Percentiles rank a stretch among this genome's conserved stretches.
Conservation (phyloP, 92 coral and sea anemone species). For the Meandrina meandrites region DNA sequence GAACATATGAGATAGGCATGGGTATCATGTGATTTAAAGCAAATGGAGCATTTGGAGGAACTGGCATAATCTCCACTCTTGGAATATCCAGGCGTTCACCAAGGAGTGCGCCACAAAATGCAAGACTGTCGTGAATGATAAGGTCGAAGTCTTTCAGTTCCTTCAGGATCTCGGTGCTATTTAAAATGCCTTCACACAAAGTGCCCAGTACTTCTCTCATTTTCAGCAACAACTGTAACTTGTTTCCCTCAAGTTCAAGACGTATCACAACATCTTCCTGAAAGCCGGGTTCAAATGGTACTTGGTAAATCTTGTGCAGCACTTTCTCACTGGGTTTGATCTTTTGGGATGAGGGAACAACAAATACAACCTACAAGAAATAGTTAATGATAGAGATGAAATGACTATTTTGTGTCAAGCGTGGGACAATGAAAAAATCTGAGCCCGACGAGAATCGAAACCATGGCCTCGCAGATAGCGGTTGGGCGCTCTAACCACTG, state of each 20-base stretch:
- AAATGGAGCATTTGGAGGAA: slow-evolving; percentile 9
- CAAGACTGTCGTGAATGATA: slow-evolving; percentile 37
- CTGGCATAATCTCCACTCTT: slow-evolving; percentile 43
- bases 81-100: slow-evolving; percentile 46
- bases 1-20: slow-evolving; percentile 52
- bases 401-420: no score
- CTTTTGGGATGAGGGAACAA: slow-evolving; percentile 41
- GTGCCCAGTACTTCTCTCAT: neutral
- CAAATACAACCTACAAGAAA: slow-evolving; percentile 42
- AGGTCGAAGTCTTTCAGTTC: slow-evolving; percentile 41
- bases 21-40: neutral
- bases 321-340: slow-evolving; percentile 34
- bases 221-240: neutral
- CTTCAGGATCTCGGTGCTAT: slow-evolving; percentile 34
- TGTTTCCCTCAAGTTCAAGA: neutral
- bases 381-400: no score
- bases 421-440: no score
- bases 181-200: slow-evolving; percentile 39
- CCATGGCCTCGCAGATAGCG: no score
- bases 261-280: neutral
- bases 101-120: slow-evolving; percentile 30
- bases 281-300: slow-evolving; percentile 33
- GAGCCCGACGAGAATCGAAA: no score
- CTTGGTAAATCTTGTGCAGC: slow-evolving; percentile 54
- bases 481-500: no score